phyloP scores from a whole-genome alignment of 1,140 invertebrate genomes.

The Cotesia typhae region DNA sequence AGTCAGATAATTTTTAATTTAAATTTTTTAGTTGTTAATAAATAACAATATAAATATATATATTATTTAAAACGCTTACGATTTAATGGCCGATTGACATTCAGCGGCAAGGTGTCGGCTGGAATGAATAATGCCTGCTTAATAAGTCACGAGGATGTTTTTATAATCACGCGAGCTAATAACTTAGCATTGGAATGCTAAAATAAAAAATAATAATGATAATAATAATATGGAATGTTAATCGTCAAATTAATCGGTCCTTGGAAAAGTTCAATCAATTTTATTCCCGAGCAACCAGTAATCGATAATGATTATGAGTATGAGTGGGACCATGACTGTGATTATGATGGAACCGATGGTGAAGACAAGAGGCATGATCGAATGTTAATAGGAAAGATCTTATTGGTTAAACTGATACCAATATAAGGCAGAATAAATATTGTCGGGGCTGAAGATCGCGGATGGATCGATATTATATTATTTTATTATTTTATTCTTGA shows the following conservation, averaged over 20 bases:
- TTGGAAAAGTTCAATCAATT: background rate
- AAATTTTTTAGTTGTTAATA: too few relatives aligned
- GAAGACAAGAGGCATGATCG: constrained; percentile 19
- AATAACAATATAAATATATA: background rate
- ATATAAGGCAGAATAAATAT: background rate
- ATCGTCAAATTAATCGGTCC: constrained; percentile 14
- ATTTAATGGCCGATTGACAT: constrained; percentile 10
- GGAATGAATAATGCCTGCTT: constrained; percentile 11
- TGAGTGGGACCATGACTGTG: background rate
- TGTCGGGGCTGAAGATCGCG: too few relatives aligned
- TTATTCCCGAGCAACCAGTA: background rate
- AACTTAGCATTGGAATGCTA: constrained; percentile 12
- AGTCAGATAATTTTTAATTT: background rate
- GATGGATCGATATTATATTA: too few relatives aligned
- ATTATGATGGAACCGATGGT: background rate
- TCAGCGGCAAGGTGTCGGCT: constrained; percentile 7
- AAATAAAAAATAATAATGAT: background rate
- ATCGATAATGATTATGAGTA: background rate
- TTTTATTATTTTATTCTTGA: too few relatives aligned
- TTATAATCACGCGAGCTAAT: constrained; percentile 16
- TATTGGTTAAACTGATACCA: background rate
- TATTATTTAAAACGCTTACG: background rate
- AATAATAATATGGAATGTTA: background rate
- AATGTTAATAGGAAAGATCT: background rate
- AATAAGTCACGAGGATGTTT: constrained; percentile 11